These are phyloP conservation scores for Lycocorax pyrrhopterus DNA, from an alignment of 2,113 vertebrate genomes.

Conservation along the genomic window DNA sequence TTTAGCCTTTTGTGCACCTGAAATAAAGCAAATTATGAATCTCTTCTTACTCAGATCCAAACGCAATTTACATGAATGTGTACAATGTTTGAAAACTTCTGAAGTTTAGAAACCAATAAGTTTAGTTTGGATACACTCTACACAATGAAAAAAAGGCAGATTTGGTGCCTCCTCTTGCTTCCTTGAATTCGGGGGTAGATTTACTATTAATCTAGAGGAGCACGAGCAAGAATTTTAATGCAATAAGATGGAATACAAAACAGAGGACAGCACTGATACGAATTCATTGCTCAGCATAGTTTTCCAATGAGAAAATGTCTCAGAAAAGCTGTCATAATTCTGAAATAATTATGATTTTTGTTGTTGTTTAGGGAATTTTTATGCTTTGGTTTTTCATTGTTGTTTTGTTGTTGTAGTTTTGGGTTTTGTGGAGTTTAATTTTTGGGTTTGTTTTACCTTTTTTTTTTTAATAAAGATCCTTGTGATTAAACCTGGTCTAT, in stretches of 20 bases:
- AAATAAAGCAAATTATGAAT: not conserved
- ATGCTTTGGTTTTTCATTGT: not conserved
- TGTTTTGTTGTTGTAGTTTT: not conserved
- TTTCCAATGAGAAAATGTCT: not conserved
- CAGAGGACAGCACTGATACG: not conserved
- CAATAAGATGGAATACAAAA: not conserved
- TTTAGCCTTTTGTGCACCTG: not conserved
- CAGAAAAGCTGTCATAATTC: not conserved
- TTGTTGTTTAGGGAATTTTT: not conserved
- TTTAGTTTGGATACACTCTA: not conserved
- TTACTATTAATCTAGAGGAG: not conserved
- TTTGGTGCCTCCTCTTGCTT: not conserved
- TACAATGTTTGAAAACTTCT: not conserved
- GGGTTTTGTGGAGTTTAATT: not conserved
- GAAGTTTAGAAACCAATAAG: not conserved
- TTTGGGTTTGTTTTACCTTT: not conserved
- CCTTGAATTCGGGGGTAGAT: not conserved
- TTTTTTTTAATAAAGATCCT: not conserved
- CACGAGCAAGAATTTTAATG: not conserved
- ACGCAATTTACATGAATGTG: not conserved
- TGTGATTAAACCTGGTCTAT: conserved; percentile 24
- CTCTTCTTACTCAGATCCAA: not conserved
- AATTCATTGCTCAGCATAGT: not conserved
- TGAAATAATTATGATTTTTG: not conserved
- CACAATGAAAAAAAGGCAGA: not conserved